Percentiles rank a stretch among this genome's conserved stretches.
Conservation (phyloP, 2,797 vertebrate genomes). For the Sebastolobus alascanus region DNA sequence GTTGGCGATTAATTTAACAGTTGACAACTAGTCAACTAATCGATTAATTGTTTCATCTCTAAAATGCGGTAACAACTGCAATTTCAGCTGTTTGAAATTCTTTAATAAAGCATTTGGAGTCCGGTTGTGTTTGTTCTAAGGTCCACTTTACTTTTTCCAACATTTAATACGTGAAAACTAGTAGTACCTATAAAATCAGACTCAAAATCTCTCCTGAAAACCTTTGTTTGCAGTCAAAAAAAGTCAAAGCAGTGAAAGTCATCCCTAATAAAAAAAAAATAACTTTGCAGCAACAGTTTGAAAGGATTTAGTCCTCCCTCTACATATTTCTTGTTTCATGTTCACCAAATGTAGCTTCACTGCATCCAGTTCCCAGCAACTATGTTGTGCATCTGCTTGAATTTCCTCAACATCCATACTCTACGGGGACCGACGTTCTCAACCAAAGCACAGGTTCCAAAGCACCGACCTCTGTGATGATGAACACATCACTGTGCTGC, state of each 20-base stretch:
- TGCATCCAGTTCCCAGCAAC: neutral
- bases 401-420: slow-evolving; percentile 25
- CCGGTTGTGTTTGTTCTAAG: neutral
- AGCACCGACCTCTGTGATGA: slow-evolving; percentile 20
- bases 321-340: neutral
- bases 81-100: neutral
- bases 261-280: neutral
- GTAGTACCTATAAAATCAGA: neutral
- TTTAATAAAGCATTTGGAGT: neutral
- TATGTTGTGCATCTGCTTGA: slow-evolving; percentile 20
- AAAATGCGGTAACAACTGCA: neutral
- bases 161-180: neutral
- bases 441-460: slow-evolving; percentile 16
- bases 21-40: no score
- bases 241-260: neutral
- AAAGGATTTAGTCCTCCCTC: neutral
- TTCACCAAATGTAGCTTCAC: neutral
- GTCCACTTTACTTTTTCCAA: neutral
- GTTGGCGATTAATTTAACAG: no score
- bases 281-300: neutral
- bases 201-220: neutral
- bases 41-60: no score
- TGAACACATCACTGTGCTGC: slow-evolving; percentile 27
- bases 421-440: slow-evolving; percentile 12
- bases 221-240: neutral